Conservation (phyloP, 2,797 vertebrate species). For the Protosalanx chinensis region DNA sequence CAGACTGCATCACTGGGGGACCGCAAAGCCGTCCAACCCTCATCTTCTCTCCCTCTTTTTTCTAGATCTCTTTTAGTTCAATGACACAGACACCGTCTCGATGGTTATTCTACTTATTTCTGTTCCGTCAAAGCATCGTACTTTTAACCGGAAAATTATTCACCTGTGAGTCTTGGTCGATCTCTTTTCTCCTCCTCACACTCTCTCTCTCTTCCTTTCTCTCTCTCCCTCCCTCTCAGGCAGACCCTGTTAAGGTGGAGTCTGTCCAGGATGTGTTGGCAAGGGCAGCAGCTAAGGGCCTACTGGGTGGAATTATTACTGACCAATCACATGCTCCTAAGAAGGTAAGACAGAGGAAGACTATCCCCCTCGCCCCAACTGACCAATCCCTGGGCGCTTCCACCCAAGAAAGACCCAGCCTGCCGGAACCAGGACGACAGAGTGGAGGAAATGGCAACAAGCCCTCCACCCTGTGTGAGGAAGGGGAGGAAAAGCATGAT, state of each 20-base stretch:
- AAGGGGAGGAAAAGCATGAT: constrained; percentile 10
- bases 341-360: constrained; percentile 62
- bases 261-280: constrained; percentile 81
- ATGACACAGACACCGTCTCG: neutral
- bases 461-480: constrained; percentile 22
- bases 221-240: constrained; percentile 53
- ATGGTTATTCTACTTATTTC: too few species aligned
- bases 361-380: constrained; percentile 18
- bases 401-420: constrained; percentile 26
- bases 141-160: neutral
- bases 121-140: neutral
- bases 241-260: constrained; percentile 72
- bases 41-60: neutral
- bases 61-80: neutral
- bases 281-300: constrained; percentile 79
- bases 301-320: constrained; percentile 71
- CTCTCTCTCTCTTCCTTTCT: neutral
- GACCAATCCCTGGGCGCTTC: constrained; percentile 30
- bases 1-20: constrained; percentile 13
- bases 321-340: constrained; percentile 65
- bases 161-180: neutral
- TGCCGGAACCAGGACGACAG: constrained; percentile 1
- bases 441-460: neutral
- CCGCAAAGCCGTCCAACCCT: constrained; percentile 24
- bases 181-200: neutral